These are phyloP conservation scores for Lepidonotus clava DNA, from an alignment of 2,888 invertebrate species.

Conservation along the genomic window DNA sequence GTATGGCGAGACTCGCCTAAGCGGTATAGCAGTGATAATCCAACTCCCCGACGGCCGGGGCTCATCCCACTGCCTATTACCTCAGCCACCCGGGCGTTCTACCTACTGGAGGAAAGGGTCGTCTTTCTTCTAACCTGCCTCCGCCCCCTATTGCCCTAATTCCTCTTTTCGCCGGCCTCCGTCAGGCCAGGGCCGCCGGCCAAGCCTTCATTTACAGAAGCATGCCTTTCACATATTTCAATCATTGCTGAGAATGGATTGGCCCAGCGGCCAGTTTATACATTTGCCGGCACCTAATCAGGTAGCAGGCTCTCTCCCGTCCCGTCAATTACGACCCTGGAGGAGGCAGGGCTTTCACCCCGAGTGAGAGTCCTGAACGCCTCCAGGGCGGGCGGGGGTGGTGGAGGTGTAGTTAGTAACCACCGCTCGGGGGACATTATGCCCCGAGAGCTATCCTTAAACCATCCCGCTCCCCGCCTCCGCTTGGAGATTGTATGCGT, in stretches of 20 bases:
- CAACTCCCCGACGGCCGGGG: too few relatives aligned
- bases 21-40: too few relatives aligned
- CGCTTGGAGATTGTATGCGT: constrained; percentile 35
- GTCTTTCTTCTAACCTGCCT: not conserved
- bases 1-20: too few relatives aligned
- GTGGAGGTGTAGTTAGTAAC: not conserved
- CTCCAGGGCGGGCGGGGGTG: not conserved
- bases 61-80: not conserved
- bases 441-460: too few relatives aligned
- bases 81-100: not conserved
- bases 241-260: constrained; percentile 8
- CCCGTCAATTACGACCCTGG: not conserved
- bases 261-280: constrained; percentile 23
- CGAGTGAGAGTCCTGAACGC: not conserved
- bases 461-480: too few relatives aligned
- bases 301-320: not conserved
- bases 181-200: not conserved
- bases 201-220: constrained; percentile 23
- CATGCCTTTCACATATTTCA: constrained; percentile 19
- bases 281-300: constrained; percentile 7
- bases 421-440: not conserved
- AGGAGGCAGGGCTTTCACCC: not conserved
- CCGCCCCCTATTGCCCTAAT: constrained; percentile 4
- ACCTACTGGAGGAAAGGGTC: not conserved
- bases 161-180: not conserved